Percentiles rank a stretch among this genome's conserved stretches.
Evolutionary conservation across 2,797 vertebrate genomes (phyloP).

Genomic region (Gymnoscopelus braueri): DNA sequence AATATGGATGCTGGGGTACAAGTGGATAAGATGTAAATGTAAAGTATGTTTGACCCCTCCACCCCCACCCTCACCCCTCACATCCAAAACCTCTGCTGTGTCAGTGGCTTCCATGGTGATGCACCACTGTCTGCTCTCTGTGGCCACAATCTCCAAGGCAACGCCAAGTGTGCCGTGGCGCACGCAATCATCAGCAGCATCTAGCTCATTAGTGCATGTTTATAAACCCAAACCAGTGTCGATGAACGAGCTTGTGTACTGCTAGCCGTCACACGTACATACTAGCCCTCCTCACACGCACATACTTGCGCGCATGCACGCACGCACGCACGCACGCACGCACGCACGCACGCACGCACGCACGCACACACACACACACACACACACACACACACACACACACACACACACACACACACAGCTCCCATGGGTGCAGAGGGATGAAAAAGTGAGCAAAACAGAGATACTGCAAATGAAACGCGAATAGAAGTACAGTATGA

Average conservation of each 20-base stretch:
- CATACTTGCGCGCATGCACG: neutral
- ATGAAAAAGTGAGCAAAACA: constrained; percentile 1
- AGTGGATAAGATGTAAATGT: no score
- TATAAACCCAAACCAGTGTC: constrained; percentile 60
- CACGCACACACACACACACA: neutral
- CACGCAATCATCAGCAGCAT: constrained; percentile 48
- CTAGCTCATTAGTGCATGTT: constrained; percentile 70
- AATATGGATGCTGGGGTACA: no score
- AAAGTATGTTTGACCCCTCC: no score
- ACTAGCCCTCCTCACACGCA: no score
- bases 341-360: neutral
- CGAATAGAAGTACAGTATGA: constrained; percentile 11
- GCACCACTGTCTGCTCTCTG: neutral
- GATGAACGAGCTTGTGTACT: no score
- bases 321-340: neutral
- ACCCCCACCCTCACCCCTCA: no score
- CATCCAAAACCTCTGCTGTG: no score
- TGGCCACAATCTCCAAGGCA: constrained; percentile 1
- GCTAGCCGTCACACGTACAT: neutral
- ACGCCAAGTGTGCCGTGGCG: constrained; percentile 56
- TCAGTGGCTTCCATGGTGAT: constrained; percentile 56
- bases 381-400: neutral
- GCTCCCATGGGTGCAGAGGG: constrained; percentile 15
- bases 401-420: neutral
- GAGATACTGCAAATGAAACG: neutral